Conservation (phyloP, 2,797 vertebrate genomes). For the Rhinichthys osculus region DNA sequence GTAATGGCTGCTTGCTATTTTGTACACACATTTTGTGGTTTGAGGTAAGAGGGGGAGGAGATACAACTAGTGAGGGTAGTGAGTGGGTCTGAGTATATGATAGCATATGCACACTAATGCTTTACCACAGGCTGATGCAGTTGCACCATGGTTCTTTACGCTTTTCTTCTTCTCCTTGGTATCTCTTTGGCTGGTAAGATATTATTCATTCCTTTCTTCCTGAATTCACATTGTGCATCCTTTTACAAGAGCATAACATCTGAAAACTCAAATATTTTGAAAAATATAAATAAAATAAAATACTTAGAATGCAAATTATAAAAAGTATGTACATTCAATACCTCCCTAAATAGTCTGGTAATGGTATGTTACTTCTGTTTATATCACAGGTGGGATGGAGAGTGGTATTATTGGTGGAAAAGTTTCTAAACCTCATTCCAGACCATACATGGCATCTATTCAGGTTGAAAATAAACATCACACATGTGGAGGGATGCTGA, state of each 20-base stretch:
- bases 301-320: neutral
- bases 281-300: neutral
- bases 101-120: neutral
- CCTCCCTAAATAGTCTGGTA: neutral
- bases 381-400: slow-evolving; percentile 64
- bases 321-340: neutral
- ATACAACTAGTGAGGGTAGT: neutral
- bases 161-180: slow-evolving; percentile 49
- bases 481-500: slow-evolving; percentile 73
- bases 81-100: neutral
- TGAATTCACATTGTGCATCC: neutral
- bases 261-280: neutral
- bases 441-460: slow-evolving; percentile 77
- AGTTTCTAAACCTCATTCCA: slow-evolving; percentile 70
- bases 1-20: neutral
- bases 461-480: neutral
- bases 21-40: neutral
- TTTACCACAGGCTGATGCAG: neutral
- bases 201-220: neutral
- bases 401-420: slow-evolving; percentile 69
- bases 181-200: slow-evolving; percentile 67
- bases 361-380: slow-evolving; percentile 6
- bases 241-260: neutral
- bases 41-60: neutral
- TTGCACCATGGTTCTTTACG: slow-evolving; percentile 48